Base-by-base conservation (phyloP, 2,888 invertebrate species). In the Drosophila algonquin region DNA sequence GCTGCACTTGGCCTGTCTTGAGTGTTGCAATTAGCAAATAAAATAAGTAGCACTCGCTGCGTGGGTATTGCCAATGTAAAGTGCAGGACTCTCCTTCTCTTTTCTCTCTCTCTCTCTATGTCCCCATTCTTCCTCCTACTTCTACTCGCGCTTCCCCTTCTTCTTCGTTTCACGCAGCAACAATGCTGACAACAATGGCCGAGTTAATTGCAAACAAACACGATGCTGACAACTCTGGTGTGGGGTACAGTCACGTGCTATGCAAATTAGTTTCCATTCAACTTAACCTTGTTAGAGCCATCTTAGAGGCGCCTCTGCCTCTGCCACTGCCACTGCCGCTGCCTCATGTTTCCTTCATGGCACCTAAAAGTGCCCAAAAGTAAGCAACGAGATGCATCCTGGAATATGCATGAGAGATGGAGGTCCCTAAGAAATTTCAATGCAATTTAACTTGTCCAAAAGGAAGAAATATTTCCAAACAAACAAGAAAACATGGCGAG, bases 1-100 rank as follows among this genome's bases (percentile, higher is more conserved):
- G 46, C 59, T 59, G 70, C 70, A 53, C 80, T 70, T 75, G 80
- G 57, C 53, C 51, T 61, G 75, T 61, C 77, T 73, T 67, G 83
- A 83, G 83, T 83, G 87, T 83, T 88, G 89, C 83, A 83, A 83
- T 83, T 83, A 83, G 83, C 88, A 83, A 88, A 83, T 83, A 83
- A 88, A 83, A 83, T 83, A 83, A 86, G 88, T 83, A 85, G 83
- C 77, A 76, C 73, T 62, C 54, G 48, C 52, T 73, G 68, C 63
- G 77, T 76, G 59, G 69, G 69, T 58, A 76, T 76, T 78, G 73
- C 72, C 80, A 72, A 69, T 67, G 73, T 52, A 69, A 71, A 73
- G 70, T 71, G 70, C 79, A 73, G 30, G 75, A 64, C 81, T 72
- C 68, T 73, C 57, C 35, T 21, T 24, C 47, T 30, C 30, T 32